Conservation (phyloP, 1,140 invertebrate species). For the Anastrepha ludens region DNA sequence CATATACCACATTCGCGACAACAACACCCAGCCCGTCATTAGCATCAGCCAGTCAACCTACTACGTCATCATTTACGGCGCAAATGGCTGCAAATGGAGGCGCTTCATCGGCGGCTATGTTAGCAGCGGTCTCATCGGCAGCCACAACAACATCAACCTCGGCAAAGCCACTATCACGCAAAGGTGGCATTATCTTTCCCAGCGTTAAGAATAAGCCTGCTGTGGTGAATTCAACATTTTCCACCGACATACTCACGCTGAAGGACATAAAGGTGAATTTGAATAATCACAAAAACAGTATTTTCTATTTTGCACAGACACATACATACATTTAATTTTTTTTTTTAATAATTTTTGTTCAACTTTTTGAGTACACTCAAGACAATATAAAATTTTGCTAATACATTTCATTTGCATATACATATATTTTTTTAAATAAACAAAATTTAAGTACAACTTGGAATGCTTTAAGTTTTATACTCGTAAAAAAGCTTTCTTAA, state of each 20-base stretch:
- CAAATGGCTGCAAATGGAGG: constrained; percentile 33
- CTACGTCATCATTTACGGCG: background rate
- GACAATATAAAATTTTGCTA: constrained; percentile 46
- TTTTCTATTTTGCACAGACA: constrained; percentile 1
- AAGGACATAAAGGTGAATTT: constrained; percentile 88
- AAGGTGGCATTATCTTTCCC: constrained; percentile 90
- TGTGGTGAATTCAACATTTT: constrained; percentile 86
- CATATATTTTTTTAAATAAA: constrained; percentile 7
- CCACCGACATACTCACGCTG: constrained; percentile 82
- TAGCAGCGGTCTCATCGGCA: constrained; percentile 55
- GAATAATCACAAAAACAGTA: background rate
- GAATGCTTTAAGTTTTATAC: background rate
- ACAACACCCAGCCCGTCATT: constrained; percentile 23
- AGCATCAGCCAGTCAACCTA: background rate
- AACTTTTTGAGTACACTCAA: background rate
- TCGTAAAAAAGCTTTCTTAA: background rate
- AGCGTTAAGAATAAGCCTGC: constrained; percentile 92
- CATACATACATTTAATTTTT: constrained; percentile 35
- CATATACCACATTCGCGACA: constrained; percentile 63
- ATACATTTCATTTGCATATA: constrained; percentile 2
- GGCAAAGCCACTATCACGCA: constrained; percentile 75
- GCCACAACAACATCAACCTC: constrained; percentile 57
- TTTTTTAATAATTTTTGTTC: background rate
- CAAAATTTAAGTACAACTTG: constrained; percentile 39
- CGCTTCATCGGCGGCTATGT: constrained; percentile 19